Evolutionary conservation across 2,113 vertebrate genomes (phyloP).

Genomic region (Propithecus coquereli): DNA sequence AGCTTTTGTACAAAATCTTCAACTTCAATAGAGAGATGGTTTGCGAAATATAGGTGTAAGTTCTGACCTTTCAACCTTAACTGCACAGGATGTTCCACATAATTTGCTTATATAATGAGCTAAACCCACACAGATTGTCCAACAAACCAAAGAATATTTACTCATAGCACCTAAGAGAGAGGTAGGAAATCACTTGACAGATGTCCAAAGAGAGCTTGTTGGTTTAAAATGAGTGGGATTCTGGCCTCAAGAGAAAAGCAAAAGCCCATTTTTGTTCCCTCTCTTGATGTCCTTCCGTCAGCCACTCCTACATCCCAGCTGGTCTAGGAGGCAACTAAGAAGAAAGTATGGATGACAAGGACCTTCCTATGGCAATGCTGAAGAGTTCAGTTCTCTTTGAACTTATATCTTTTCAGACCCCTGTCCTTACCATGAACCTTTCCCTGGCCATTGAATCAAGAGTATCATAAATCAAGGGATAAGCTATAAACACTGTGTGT

Average conservation of each 20-base stretch:
- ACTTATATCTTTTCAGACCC: neutral
- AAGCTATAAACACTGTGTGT: neutral
- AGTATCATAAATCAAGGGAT: neutral
- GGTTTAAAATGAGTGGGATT: neutral
- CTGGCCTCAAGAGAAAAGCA: neutral
- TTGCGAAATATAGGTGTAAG: neutral
- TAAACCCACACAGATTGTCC: neutral
- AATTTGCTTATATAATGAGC: neutral
- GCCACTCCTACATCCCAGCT: neutral
- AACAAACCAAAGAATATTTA: neutral
- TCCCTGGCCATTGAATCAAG: neutral
- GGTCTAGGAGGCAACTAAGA: neutral
- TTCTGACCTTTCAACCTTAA: neutral
- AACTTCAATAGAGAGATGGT: neutral
- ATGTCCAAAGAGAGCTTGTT: neutral
- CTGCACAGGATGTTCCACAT: neutral
- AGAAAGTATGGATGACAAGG: accelerated
- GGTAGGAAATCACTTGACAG: neutral
- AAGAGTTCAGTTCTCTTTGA: neutral
- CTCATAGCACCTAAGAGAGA: neutral
- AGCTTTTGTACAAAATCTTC: neutral
- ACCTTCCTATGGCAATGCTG: neutral
- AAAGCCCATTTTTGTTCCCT: neutral
- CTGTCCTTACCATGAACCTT: neutral
- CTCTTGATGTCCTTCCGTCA: neutral